Percentiles rank a stretch among this genome's conserved stretches.
Conservation (phyloP, 2,797 vertebrate species). For the Pseudochirops corinnae region DNA sequence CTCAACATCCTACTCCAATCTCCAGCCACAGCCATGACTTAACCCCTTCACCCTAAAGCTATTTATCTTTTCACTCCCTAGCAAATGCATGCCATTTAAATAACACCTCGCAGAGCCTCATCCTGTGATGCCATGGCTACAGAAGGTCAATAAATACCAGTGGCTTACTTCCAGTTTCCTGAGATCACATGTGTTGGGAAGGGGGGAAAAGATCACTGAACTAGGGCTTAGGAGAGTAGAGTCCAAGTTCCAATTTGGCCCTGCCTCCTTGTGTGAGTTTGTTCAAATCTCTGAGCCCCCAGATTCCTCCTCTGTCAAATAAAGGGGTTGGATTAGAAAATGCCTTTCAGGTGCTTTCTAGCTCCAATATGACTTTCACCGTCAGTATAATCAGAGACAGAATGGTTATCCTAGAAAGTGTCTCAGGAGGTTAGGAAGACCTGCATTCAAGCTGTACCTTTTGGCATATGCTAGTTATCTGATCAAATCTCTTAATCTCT, state of each 20-base stretch:
- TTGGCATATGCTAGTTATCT: not conserved
- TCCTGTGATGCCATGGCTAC: not conserved
- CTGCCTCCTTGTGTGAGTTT: not conserved
- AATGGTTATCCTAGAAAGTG: not conserved
- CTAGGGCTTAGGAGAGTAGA: not conserved
- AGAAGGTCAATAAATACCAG: not conserved
- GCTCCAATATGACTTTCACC: not conserved
- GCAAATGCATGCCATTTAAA: not conserved
- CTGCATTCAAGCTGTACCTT: not conserved
- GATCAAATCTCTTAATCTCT: not conserved
- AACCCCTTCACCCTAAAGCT: not conserved
- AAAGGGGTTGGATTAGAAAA: not conserved
- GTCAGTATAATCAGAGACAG: not conserved
- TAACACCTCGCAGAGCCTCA: not conserved
- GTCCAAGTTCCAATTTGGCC: not conserved
- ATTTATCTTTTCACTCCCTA: not conserved
- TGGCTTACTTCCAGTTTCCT: not conserved
- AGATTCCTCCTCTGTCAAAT: not conserved
- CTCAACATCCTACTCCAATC: not conserved
- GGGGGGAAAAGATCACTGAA: not conserved
- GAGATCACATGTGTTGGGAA: not conserved
- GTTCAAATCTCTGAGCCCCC: not conserved
- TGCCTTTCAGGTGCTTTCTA: not conserved
- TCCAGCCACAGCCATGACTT: no score
- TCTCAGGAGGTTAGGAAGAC: not conserved